Evolutionary conservation across 2,888 invertebrate genomes (phyloP), one percentile per base, ranked within the genome.

Genomic region (Agrotis segetum): DNA sequence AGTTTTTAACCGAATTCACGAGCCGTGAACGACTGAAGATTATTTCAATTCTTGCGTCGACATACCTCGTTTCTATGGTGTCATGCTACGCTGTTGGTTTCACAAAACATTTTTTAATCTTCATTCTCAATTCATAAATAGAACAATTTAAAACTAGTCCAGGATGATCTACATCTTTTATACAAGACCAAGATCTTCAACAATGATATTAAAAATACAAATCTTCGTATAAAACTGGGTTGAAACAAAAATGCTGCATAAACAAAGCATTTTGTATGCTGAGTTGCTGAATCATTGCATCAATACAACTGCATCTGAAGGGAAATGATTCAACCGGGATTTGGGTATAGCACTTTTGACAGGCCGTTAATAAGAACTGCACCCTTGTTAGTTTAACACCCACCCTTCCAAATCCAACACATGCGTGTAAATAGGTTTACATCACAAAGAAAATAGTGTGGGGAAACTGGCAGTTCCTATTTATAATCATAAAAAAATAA

Each of bases 351-450:
- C 88, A 88, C 87, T 91, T 94, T 91, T 93, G 95, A 93, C 94
- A 90, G 92, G 88, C 88, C 92, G 93, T 94, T 95, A 95, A 95
- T 95, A 94, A 94, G 92, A 91, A 85, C 90, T 90, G 89, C 94
- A 90, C 95, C 94, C 95, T 91, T 93, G 94, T 94, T 95, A 92
- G 92, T 94, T 93, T 92, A 89, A 91, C 93, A 92, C 93, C 89
- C 89, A 90, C 92, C 94, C 93, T 88, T 87, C 79, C 67, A 66
- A 92, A 92, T 91, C 89, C 88, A 86, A 87, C 88, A 88, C 88
- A 88, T 83, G 89, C 89, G 89, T 90, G 90, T 89, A 92, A 92
- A 91, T 90, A 87, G 83, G 85, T 89, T 88, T 83, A 85, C 85
- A 80, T 83, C 85, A 71, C 76, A 72, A 81, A 77, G 73, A 85